Evolutionary conservation across 1,140 invertebrate species (phyloP), one percentile per base, ranked within the genome.

Genomic region (Diploscapter pachys): DNA sequence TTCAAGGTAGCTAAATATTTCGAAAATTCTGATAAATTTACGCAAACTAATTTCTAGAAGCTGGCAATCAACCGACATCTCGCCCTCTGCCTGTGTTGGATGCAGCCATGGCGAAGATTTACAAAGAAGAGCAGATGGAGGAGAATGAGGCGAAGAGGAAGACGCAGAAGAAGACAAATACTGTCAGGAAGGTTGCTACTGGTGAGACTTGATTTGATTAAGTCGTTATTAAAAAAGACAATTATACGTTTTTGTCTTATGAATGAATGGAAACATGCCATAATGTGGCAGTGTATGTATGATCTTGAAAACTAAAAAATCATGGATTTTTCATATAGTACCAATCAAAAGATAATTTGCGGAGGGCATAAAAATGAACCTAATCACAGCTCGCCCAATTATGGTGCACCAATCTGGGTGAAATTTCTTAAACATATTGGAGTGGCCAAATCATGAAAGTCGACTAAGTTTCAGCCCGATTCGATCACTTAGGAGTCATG

Each of bases 131-230:
- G 31, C 11, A 71, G 57, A 9, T 11, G 50, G 11, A 70, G 5
- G 69, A 71, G 57, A 59, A 71, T 8, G 69, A 71, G 63, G 56
- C 52, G 50, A 64, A 71, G 69, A 69, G 67, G 53, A 64, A 71
- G n/a, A 13, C 13, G 57, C 50, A 55, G 9, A 67, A n/a, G 56
- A 11, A 13, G 13, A 13, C 11, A 11, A 11, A 11, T 11, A 2
- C 57, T 13, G 2, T 2, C 55, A 8, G 9, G 63, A 49, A 13
- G 48, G 9, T n/a, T 65, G 9, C 9, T 65, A 8, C 31, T 48
- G 9, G 8, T 65, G 9, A 9, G 63, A 13, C 9, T 65, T 11
- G 1, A n/a, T 65, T 11, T 65, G 9, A 13, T 49, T 65, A n/a
- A 65, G 63, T 48, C 31, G 9, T 9, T 65, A 9, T 65, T 65